Evolutionary conservation across 2,888 invertebrate species (phyloP).

Genomic region (Agrochola lota): DNA sequence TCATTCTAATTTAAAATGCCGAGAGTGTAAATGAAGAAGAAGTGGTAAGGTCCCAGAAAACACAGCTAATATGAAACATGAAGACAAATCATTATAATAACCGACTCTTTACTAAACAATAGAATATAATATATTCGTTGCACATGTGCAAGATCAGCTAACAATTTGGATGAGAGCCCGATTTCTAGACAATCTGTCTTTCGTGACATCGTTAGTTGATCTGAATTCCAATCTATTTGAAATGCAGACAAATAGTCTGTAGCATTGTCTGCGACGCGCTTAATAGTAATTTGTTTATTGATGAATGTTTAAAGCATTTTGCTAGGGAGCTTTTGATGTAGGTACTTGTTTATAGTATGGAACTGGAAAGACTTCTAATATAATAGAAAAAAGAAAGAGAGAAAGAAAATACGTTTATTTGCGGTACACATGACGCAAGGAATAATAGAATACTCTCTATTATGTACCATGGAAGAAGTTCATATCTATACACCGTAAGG

Average conservation of each 20-base stretch:
- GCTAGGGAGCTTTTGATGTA: neutral
- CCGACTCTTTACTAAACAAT: neutral
- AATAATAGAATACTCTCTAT: neutral
- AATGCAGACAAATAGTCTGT: constrained; percentile 31
- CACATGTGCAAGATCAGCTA: constrained; percentile 23
- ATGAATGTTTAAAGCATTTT: constrained; percentile 8
- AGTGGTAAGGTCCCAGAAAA: neutral
- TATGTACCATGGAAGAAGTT: too few relatives aligned
- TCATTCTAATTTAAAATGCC: neutral
- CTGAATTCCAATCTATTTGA: constrained; percentile 47
- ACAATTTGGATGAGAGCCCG: constrained; percentile 34
- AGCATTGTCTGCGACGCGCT: constrained; percentile 12
- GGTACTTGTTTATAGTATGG: neutral
- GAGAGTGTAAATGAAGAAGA: neutral
- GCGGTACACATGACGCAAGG: too few relatives aligned
- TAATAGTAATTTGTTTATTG: constrained; percentile 2
- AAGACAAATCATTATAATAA: neutral
- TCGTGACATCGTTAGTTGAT: constrained; percentile 40
- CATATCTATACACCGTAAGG: too few relatives aligned
- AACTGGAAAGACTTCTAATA: neutral
- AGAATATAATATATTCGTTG: constrained; percentile 14
- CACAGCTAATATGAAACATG: neutral
- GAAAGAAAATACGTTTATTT: too few relatives aligned
- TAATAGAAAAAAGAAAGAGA: too few relatives aligned
- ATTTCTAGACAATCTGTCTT: constrained; percentile 24